Evolutionary conservation across 1,140 invertebrate species (phyloP).

Genomic region (Aphaenogaster floridana): DNA sequence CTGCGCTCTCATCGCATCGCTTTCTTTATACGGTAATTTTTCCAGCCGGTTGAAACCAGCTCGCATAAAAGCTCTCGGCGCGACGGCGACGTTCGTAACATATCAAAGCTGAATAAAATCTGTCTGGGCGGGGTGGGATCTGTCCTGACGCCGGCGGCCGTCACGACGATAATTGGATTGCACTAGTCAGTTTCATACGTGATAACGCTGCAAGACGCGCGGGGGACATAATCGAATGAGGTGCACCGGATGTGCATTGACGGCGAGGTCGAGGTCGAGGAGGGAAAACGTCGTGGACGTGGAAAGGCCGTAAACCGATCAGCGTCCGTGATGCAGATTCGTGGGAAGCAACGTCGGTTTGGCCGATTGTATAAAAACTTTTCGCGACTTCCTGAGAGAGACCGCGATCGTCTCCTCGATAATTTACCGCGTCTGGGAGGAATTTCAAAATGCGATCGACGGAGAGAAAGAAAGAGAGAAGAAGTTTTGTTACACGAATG

Average conservation of each 20-base stretch:
- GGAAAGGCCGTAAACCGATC: constrained; percentile 56
- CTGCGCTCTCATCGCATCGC: neutral
- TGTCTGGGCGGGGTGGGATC: constrained; percentile 9
- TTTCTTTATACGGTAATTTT: constrained; percentile 48
- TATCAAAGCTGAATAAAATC: constrained; percentile 67
- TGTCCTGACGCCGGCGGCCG: constrained; percentile 40
- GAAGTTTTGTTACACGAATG: constrained; percentile 9
- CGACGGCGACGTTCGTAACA: constrained; percentile 13
- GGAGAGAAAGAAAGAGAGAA: neutral
- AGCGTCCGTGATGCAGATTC: constrained; percentile 14
- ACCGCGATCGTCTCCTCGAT: neutral
- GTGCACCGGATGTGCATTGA: constrained; percentile 61
- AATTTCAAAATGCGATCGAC: neutral
- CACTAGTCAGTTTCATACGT: constrained; percentile 64
- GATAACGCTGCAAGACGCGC: constrained; percentile 76
- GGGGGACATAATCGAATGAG: constrained; percentile 75
- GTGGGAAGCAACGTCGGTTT: neutral
- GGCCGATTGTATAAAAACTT: constrained; percentile 8
- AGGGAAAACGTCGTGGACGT: neutral
- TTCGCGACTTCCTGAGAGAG: neutral
- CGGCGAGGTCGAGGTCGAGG: constrained; percentile 53
- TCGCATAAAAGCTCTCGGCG: constrained; percentile 47
- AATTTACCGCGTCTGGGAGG: neutral
- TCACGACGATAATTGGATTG: constrained; percentile 73
- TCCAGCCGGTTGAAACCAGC: constrained; percentile 44